phyloP scores from a whole-genome alignment of 2,797 vertebrate species.

The Aratinga solstitialis region DNA sequence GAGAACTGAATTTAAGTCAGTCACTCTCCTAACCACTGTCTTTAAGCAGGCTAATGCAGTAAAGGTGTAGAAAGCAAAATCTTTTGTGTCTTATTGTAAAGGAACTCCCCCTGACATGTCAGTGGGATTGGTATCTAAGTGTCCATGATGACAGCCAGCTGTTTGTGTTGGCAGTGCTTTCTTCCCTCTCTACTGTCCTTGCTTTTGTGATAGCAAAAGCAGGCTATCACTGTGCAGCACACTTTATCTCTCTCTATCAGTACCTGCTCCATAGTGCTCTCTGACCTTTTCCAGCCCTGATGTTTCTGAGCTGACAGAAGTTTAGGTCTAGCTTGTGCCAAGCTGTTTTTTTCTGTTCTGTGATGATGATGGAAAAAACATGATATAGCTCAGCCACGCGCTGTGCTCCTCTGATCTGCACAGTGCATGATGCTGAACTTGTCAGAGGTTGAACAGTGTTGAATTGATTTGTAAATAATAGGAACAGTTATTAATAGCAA shows the following conservation, averaged over 20 bases:
- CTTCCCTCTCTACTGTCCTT: background rate
- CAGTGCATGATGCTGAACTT: background rate
- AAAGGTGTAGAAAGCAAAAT: background rate
- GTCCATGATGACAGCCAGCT: background rate
- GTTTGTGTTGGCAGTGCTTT: background rate
- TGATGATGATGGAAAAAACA: background rate
- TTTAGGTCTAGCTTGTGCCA: background rate
- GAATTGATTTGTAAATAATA: conserved; percentile 18
- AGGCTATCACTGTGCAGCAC: background rate
- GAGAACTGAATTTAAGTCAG: background rate
- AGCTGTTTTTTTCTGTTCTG: background rate
- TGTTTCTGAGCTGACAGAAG: conserved; percentile 9
- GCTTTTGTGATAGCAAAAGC: background rate
- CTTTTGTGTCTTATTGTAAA: background rate
- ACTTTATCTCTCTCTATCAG: background rate
- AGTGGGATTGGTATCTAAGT: background rate
- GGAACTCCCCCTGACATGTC: background rate
- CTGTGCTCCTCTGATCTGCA: background rate
- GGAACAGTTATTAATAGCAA: background rate
- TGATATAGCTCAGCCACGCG: background rate
- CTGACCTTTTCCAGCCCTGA: conserved; percentile 43
- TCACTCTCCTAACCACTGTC: background rate
- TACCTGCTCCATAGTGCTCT: background rate
- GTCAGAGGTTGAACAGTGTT: background rate
- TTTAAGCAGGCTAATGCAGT: background rate